Base-by-base conservation (phyloP, 2,797 vertebrate species). In the Acrossocheilus fasciatus region DNA sequence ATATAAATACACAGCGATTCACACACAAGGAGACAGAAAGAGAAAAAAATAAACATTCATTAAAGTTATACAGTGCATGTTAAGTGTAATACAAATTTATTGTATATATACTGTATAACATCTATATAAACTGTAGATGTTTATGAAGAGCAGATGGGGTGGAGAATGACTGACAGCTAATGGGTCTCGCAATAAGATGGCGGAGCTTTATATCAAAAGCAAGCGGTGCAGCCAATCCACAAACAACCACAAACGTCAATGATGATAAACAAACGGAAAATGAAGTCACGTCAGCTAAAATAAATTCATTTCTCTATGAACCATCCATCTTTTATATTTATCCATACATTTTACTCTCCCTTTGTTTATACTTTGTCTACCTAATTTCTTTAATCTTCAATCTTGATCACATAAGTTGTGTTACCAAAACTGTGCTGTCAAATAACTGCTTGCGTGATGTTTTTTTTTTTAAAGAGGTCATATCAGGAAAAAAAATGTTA, bases 141-240 rank as follows among this genome's bases (percentile, higher is more conserved):
- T 74, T 85, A 80, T 85, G 74, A 83, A 62, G 41, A 86, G 84
- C 84, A 88, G 85, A 87, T 89, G 90, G 88, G 87, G 87, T 87
- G 90, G 90, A 90, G 90, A 89, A 90, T 90, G 90, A 90, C 62
- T 84, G 87, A 90, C 87, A 85, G 87, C 88, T 89, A 89, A 89
- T 88, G 88, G 87, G 85, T 89, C 76, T 88, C 68, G 83, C 69
- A 79, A 59, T 73, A 50, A 69, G 57, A 90, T 89, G 84, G 50
- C 68, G 59, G 30, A 75, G 75, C 82, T 83, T 85, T 88, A 85
- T 81, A 77, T 80, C 79, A 62, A 84, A 30, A 54, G 66, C 77
- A 86, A 87, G 87, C 54, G 76, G 47, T 57, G 82, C 39, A 85
- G 68, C 78, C 82, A 73, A 84, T 86, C 74, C 81, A 83, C 57